A percentile compares a stretch with the other conserved stretches of the same genome.
Conservation (phyloP, 1,140 invertebrate genomes). For the Thalassaphorura encarpata region DNA sequence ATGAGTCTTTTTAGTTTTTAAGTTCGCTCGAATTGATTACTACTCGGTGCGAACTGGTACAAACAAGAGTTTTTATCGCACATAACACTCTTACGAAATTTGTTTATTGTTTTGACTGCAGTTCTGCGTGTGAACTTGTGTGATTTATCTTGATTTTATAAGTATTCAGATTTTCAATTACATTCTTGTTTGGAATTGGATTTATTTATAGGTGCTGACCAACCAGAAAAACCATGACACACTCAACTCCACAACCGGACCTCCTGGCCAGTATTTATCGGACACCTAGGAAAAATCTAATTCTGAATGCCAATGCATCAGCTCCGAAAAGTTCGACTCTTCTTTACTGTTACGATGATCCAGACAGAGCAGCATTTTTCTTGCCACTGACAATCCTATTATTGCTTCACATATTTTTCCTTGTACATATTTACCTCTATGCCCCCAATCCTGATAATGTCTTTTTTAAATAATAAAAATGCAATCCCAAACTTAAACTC, state of each 20-base stretch:
- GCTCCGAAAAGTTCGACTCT: conserved; percentile 13
- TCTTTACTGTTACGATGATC: conserved; percentile 19
- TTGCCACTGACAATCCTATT: conserved; percentile 11
- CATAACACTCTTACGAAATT: too few species aligned
- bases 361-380: conserved; percentile 15
- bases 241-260: background rate
- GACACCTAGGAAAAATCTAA: background rate
- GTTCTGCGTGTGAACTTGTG: too few species aligned
- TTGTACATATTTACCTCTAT: conserved; percentile 15
- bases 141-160: too few species aligned
- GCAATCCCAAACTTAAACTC: too few species aligned
- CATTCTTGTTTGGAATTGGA: too few species aligned
- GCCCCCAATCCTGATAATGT: conserved; percentile 21
- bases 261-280: background rate
- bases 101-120: too few species aligned
- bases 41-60: too few species aligned
- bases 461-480: conserved; percentile 11
- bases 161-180: too few species aligned
- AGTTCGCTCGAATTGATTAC: too few species aligned
- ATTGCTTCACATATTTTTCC: conserved; percentile 11
- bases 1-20: too few species aligned
- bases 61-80: too few species aligned
- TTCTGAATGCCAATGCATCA: background rate
- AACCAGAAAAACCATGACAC: background rate
- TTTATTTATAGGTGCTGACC: too few species aligned